Evolutionary conservation across 2,113 vertebrate genomes (phyloP).

Genomic region (Zingel zingel): DNA sequence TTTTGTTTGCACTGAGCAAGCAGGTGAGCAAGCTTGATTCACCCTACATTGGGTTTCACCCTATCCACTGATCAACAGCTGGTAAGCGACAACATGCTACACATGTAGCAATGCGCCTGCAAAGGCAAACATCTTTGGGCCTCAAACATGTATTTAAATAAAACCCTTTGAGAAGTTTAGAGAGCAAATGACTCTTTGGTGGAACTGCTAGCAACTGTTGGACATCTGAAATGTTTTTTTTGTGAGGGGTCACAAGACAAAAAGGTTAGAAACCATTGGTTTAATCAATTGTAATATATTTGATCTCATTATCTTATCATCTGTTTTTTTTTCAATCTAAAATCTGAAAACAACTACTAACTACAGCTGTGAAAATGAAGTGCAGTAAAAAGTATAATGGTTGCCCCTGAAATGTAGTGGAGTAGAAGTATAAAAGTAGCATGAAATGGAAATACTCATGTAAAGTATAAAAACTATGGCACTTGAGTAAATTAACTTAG

Average conservation of each 20-base stretch:
- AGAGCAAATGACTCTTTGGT: no score
- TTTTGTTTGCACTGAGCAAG: no score
- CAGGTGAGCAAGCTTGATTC: no score
- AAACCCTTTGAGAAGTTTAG: no score
- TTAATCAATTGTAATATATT: background rate
- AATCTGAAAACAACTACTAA: background rate
- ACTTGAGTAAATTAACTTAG: background rate
- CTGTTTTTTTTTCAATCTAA: background rate
- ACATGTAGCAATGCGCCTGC: no score
- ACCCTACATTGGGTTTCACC: background rate
- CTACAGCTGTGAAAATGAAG: no score
- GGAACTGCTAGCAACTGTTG: no score
- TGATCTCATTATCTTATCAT: background rate
- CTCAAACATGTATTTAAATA: no score
- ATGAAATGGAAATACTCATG: background rate
- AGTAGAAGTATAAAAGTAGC: background rate
- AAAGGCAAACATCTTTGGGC: no score
- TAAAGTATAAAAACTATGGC: no score
- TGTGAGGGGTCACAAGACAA: background rate
- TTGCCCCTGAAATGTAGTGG: background rate
- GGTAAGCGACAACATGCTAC: background rate
- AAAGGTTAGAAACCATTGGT: background rate
- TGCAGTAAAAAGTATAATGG: no score
- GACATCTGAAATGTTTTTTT: no score
- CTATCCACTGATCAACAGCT: background rate